These are phyloP conservation scores for Actenoides lindsayi DNA, from an alignment of 2,113 vertebrate genomes.

Conservation along the genomic window DNA sequence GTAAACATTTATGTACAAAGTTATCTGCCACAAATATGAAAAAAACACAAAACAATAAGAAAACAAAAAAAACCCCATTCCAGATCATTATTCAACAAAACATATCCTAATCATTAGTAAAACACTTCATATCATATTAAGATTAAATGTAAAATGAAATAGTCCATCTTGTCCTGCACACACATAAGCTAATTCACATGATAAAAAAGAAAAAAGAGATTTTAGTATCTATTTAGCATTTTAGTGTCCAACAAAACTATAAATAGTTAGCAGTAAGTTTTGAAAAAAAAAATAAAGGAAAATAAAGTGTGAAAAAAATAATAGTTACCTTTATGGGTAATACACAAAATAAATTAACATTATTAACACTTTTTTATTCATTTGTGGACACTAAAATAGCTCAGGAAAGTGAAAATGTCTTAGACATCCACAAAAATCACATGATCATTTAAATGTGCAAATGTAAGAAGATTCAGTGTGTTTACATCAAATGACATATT, in stretches of 20 bases:
- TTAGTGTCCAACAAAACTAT: conserved; percentile 82
- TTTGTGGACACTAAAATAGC: conserved; percentile 95
- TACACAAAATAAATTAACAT: conserved; percentile 62
- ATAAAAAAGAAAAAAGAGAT: conserved; percentile 59
- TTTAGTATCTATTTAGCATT: conserved; percentile 76
- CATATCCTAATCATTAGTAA: conserved; percentile 85
- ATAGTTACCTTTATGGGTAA: conserved; percentile 59
- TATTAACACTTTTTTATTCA: conserved; percentile 74
- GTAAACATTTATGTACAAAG: conserved; percentile 92
- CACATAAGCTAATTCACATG: conserved; percentile 76
- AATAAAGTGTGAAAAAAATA: conserved; percentile 15
- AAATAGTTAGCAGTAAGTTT: conserved; percentile 51
- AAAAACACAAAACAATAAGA: background rate
- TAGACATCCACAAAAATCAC: conserved; percentile 91
- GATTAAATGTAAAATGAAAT: conserved; percentile 80
- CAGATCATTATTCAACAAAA: conserved; percentile 82
- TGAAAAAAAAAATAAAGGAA: conserved; percentile 49
- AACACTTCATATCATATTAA: conserved; percentile 85
- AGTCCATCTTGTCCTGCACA: conserved; percentile 81
- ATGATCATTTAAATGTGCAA: conserved; percentile 97
- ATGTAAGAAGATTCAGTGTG: conserved; percentile 99
- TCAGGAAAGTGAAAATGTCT: conserved; percentile 91
- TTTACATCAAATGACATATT: conserved; percentile 99
- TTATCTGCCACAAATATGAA: conserved; percentile 81
- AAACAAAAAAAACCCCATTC: conserved; percentile 72